Conservation (phyloP, 1,140 invertebrate genomes). For the Drosophila saltans region DNA sequence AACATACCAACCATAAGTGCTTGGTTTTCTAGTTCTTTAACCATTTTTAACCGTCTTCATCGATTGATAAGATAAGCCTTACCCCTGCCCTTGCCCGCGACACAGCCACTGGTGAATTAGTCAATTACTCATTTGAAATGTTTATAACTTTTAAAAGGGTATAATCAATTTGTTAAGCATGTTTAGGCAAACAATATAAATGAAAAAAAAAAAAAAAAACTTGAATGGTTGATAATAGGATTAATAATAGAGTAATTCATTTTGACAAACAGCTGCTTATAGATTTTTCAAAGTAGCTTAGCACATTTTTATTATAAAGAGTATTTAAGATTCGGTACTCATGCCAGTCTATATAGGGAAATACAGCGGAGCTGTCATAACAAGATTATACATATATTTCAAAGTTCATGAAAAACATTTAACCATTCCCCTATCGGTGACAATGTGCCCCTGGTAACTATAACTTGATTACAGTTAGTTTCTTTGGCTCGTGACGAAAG, state of each 20-base stretch:
- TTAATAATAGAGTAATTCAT: no score
- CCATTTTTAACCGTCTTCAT: conserved; percentile 35
- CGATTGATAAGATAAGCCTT: conserved; percentile 62
- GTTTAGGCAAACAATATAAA: no score
- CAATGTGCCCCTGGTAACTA: conserved; percentile 35
- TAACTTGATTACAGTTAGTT: conserved; percentile 42
- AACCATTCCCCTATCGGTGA: conserved; percentile 37
- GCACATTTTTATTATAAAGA: neutral
- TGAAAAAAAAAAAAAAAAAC: no score
- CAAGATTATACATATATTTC: conserved; percentile 24
- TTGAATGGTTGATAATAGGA: no score
- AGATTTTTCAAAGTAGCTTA: no score
- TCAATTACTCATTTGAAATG: conserved; percentile 59
- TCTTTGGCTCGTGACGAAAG: conserved; percentile 28
- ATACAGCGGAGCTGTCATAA: neutral
- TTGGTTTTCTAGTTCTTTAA: conserved; percentile 50
- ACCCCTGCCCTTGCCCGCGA: conserved; percentile 21
- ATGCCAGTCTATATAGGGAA: neutral
- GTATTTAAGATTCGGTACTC: neutral
- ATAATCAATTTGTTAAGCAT: neutral
- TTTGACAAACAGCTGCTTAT: no score
- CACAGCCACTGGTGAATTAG: conserved; percentile 30
- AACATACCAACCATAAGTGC: conserved; percentile 54
- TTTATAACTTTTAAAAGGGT: conserved; percentile 3
- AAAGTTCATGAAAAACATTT: conserved; percentile 59